A percentile compares a stretch with the other conserved stretches of the same genome.
These are phyloP conservation scores for Gavia stellata DNA, from an alignment of 2,113 vertebrate genomes.

Conservation along the genomic window DNA sequence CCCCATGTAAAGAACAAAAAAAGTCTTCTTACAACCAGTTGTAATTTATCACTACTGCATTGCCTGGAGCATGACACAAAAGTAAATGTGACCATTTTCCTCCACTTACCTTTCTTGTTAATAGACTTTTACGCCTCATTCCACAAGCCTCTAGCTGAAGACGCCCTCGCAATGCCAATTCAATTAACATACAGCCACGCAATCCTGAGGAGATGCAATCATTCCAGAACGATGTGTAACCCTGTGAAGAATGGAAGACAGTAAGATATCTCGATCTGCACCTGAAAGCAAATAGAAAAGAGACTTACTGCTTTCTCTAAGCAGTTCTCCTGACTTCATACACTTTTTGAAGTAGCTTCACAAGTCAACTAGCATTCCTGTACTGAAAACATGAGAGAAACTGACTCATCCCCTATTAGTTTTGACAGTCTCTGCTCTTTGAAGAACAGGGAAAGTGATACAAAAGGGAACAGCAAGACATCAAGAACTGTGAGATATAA, in stretches of 20 bases:
- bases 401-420: neutral
- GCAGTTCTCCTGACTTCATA: neutral
- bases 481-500: neutral
- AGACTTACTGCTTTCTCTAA: neutral
- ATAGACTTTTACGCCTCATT: constrained; percentile 92
- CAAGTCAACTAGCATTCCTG: neutral
- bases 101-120: constrained; percentile 87
- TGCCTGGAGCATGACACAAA: neutral
- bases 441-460: neutral
- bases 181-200: constrained; percentile 95
- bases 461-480: neutral
- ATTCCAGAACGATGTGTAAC: constrained; percentile 98
- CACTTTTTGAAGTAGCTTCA: neutral
- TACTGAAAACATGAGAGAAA: neutral
- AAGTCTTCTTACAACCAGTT: neutral
- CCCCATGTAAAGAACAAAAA: neutral
- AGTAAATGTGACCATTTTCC: neutral
- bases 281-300: neutral
- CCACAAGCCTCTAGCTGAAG: constrained; percentile 90
- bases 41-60: neutral
- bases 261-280: neutral
- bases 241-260: constrained; percentile 67
- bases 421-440: neutral
- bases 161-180: constrained; percentile 88
- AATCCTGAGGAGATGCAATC: constrained; percentile 96